Conservation (phyloP, 2,113 vertebrate species). For the Rhinoderma darwinii region DNA sequence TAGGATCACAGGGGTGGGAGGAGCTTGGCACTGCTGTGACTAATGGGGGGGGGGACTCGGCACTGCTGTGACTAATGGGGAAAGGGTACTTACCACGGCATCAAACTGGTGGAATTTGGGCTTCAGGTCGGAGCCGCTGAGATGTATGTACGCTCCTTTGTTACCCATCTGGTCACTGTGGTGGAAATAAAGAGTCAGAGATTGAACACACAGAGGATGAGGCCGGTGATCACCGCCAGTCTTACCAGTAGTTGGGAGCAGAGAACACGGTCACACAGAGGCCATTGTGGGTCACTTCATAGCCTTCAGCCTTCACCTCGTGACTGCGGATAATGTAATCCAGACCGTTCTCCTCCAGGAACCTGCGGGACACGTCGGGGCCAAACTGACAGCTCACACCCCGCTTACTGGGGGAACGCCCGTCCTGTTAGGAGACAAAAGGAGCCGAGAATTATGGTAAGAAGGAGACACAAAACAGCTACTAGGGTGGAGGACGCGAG, state of each 20-base stretch:
- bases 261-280: slow-evolving; percentile 96
- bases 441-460: not conserved
- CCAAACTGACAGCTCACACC: slow-evolving; percentile 96
- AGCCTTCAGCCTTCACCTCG: slow-evolving; percentile 92
- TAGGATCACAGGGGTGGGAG: too few relatives aligned
- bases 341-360: slow-evolving; percentile 88
- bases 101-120: slow-evolving; percentile 96
- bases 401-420: slow-evolving; percentile 88
- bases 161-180: slow-evolving; percentile 95
- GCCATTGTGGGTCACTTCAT: slow-evolving; percentile 91
- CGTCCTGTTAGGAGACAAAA: slow-evolving; percentile 71
- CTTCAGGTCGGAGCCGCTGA: slow-evolving; percentile 90
- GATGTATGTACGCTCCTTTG: slow-evolving; percentile 94
- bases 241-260: slow-evolving; percentile 95
- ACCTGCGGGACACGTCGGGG: slow-evolving; percentile 86
- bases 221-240: not conserved
- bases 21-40: too few relatives aligned
- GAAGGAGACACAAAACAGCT: too few relatives aligned
- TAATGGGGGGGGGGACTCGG: too few relatives aligned
- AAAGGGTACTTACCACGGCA: slow-evolving; percentile 87
- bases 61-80: not conserved
- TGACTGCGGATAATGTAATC: slow-evolving; percentile 93
- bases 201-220: not conserved
- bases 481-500: too few relatives aligned
- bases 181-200: not conserved